Conservation (phyloP, 2,797 vertebrate genomes). For the Echiichthys vipera region DNA sequence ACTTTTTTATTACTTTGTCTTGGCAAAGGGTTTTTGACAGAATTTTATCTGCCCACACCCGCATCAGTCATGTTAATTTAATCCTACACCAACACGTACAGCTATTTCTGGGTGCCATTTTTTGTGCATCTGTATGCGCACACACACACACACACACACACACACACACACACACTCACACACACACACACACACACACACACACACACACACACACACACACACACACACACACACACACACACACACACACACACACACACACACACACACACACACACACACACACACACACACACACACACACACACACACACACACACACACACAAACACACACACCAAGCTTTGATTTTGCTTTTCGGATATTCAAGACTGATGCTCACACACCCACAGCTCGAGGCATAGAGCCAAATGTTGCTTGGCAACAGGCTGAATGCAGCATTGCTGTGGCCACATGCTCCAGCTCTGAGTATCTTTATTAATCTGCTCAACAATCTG, state of each 20-base stretch:
- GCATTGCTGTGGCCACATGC: constrained; percentile 63
- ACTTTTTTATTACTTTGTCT: constrained; percentile 10
- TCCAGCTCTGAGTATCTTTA: constrained; percentile 65
- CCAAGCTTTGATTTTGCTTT: constrained; percentile 47
- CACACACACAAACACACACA: constrained; percentile 9
- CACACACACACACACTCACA: not conserved
- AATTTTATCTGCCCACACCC: constrained; percentile 8
- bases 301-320: constrained; percentile 3
- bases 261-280: constrained; percentile 7
- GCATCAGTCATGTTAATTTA: not conserved
- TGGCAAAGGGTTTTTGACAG: constrained; percentile 7
- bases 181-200: constrained; percentile 6
- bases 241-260: constrained; percentile 5
- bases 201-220: constrained; percentile 2
- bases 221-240: not conserved
- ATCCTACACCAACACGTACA: not conserved
- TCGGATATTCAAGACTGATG: constrained; percentile 63
- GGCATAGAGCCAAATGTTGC: constrained; percentile 67
- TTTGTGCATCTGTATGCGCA: constrained; percentile 1
- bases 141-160: not conserved
- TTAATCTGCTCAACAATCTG: constrained; percentile 76
- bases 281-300: not conserved
- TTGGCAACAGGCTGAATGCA: constrained; percentile 76
- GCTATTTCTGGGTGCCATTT: constrained; percentile 21
- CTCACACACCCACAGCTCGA: constrained; percentile 55